Base-by-base conservation (phyloP, 2,888 invertebrate species). In the Thymelicus lineola region DNA sequence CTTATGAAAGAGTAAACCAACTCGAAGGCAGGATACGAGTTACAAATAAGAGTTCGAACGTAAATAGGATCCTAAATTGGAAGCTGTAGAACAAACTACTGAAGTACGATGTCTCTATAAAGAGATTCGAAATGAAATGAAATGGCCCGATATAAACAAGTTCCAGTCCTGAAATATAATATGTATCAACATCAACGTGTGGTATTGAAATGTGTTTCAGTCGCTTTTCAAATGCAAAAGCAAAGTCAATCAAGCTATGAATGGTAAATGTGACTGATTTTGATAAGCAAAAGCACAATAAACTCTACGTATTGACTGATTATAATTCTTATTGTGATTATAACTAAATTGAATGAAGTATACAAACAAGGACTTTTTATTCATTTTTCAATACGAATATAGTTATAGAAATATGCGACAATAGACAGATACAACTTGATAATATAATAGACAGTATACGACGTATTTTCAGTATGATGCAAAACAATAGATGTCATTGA, bases 231-330 rank as follows among this genome's bases (percentile, higher is more conserved):
- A 10, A 42, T 42, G 42, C 17, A 17, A 28, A 20, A 20, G 55
- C 55, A 55, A 55, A 28, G 55, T 55, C 55, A 28, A 28, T 60
- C 12, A 60, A 28, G 61, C 61, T 46, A 9, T 61, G 61, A 61
- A 61, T 46, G 61, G 46, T 14, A 20, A 45, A 46, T 46, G 60
- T 45, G 28, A 61, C 6, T 35, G 61, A 46, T 28, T 35, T 61
- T 61, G 60, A 45, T 45, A 45, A 20, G 61, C 61, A 46, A 61
- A 28, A 61, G 61, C 61, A n/a, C 7, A 12, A 35, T 55, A 35
- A 55, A n/a, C 35, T 28, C 0, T 7, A 35, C 20, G 35, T 53
- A 53, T 50, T 50, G 50, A 17, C 5, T 38, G n/a, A n/a, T n/a
- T n/a, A n/a, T n/a, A n/a, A n/a, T n/a, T n/a, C n/a, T n/a, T n/a